Base-by-base conservation (phyloP, 2,888 invertebrate species). In the Cryptophagus acutangulus region DNA sequence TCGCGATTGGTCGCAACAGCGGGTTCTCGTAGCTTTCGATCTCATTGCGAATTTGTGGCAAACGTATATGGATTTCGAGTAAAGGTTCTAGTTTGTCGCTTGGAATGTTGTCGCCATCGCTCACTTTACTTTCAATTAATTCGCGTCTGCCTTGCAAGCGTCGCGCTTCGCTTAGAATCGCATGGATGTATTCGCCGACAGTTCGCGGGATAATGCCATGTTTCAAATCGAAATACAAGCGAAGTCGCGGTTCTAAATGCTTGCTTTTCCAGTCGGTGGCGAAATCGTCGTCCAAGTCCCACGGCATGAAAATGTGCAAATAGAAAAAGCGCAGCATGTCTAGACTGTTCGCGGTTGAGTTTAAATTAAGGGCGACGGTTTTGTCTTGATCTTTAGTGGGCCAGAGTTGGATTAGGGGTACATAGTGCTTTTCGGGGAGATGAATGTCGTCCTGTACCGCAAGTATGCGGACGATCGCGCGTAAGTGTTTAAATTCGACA, bases 241-340 rank as follows among this genome's bases (percentile, higher is more conserved):
- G 66, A 18, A 79, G 67, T 36, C 79, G 71, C 1, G 71, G 59
- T 49, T 75, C 72, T 30, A 81, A 63, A 61, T 79, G 75, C 40
- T 70, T 67, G 24, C 66, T 62, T 14, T 73, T 69, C 79, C 79
- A 79, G 58, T 78, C 75, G n/a, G 67, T 66, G 1, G 72, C 69
- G 1, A 77, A 71, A 49, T 80, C 81, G 40, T 80, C 79, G 38
- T 82, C 81, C 29, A 74, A 69, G 49, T 83, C 82, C 83, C 83
- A 84, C 1, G 82, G 81, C 78, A 81, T 79, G 74, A 81, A 79
- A 25, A 83, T 65, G 46, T 81, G 72, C 20, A 73, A 74, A 54
- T 79, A 82, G 57, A 79, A 83, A 49, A 82, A 82, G 53, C 82
- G 72, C 46, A 81, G 62, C 49, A 80, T 70, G 64, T 83, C 82